phyloP scores from a whole-genome alignment of 2,888 invertebrate species.

The Adelphocoris suturalis region DNA sequence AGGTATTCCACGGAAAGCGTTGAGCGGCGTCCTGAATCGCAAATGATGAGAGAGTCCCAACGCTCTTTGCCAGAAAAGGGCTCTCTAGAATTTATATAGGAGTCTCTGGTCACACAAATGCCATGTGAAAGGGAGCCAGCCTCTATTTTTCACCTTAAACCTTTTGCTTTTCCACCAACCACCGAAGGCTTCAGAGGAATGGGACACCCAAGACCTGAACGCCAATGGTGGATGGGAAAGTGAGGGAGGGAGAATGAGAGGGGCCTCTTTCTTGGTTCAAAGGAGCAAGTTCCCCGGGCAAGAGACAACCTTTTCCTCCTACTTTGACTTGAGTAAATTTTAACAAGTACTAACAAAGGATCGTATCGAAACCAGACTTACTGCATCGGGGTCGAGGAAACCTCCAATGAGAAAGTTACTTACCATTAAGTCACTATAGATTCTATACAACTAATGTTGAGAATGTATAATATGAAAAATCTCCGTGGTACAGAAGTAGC shows the following conservation, averaged over 20 bases:
- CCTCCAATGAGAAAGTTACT: too few species aligned
- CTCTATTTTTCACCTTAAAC: conserved; percentile 41
- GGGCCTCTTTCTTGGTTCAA: neutral
- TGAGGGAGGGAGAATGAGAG: neutral
- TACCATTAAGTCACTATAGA: too few species aligned
- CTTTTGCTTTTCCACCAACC: conserved; percentile 48
- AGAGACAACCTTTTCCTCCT: neutral
- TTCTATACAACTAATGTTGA: too few species aligned
- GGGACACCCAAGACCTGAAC: neutral
- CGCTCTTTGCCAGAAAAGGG: conserved; percentile 32
- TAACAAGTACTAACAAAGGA: conserved; percentile 1
- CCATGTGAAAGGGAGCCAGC: conserved; percentile 5
- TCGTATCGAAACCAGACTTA: neutral
- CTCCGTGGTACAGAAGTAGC: too few species aligned
- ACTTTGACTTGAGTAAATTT: conserved; percentile 46
- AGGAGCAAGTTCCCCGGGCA: neutral
- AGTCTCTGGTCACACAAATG: conserved; percentile 64
- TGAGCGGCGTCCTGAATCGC: conserved; percentile 33
- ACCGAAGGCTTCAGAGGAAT: conserved; percentile 32
- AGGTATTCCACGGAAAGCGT: conserved; percentile 26
- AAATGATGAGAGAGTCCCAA: conserved; percentile 15
- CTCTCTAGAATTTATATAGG: conserved; percentile 58
- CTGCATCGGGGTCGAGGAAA: too few species aligned
- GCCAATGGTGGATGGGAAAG: neutral
- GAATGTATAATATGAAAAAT: too few species aligned